A percentile compares a stretch with the other conserved stretches of the same genome.
Conservation (phyloP, 2,888 invertebrate species). For the Omphaloscelis lunosa region DNA sequence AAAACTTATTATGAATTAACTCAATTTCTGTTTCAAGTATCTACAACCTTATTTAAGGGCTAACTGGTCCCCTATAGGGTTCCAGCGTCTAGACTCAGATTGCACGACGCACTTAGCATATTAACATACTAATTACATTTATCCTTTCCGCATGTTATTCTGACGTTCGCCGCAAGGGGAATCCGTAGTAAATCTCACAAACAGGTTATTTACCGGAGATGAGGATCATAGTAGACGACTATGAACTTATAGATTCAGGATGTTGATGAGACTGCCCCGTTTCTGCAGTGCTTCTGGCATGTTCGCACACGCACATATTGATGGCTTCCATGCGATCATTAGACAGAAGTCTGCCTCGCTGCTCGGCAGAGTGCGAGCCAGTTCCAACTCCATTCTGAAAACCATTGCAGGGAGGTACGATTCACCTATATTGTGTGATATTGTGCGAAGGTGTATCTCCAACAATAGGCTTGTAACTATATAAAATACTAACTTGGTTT, state of each 20-base stretch:
- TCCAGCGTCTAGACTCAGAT: slow-evolving; percentile 66
- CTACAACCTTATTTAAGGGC: slow-evolving; percentile 35
- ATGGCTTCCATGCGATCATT: too few species aligned
- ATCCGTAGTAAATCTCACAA: slow-evolving; percentile 21
- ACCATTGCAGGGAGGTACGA: too few species aligned
- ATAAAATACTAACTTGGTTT: too few species aligned
- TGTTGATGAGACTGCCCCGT: too few species aligned
- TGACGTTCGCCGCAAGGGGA: slow-evolving; percentile 32
- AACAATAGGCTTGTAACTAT: too few species aligned
- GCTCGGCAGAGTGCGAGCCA: too few species aligned
- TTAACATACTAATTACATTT: slow-evolving; percentile 63
- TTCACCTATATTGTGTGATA: too few species aligned
- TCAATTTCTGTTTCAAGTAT: slow-evolving; percentile 24
- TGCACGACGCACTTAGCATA: slow-evolving; percentile 63
- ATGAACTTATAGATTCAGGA: neutral
- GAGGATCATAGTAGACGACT: neutral
- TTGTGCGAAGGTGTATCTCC: too few species aligned
- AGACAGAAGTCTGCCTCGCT: too few species aligned
- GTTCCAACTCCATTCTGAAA: too few species aligned
- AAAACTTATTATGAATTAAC: slow-evolving; percentile 35
- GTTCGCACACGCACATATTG: too few species aligned
- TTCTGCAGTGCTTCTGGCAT: too few species aligned
- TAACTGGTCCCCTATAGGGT: slow-evolving; percentile 37
- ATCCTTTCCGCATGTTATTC: slow-evolving; percentile 52
- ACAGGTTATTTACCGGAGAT: slow-evolving; percentile 24